Evolutionary conservation across 2,113 vertebrate genomes (phyloP).

Genomic region (Sylvietta virens): DNA sequence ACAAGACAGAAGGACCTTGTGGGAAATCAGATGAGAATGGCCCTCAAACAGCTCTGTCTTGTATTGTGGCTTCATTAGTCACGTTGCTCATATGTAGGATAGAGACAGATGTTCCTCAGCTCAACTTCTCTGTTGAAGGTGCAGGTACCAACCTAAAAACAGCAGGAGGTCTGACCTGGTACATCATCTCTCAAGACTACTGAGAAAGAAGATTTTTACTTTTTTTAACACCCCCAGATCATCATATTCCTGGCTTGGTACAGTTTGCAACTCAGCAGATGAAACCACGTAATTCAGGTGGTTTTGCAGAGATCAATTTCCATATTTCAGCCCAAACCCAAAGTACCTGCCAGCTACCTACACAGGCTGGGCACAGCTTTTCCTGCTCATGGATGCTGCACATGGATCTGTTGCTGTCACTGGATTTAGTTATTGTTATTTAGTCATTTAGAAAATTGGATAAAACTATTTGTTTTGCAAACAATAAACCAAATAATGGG

Average conservation of each 20-base stretch:
- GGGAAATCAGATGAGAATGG: not conserved
- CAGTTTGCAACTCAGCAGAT: not conserved
- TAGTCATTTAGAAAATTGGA: not conserved
- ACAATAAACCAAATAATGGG: not conserved
- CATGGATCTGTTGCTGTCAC: not conserved
- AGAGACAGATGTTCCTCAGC: not conserved
- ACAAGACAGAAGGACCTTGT: not conserved
- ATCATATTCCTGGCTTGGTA: not conserved
- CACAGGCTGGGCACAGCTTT: not conserved
- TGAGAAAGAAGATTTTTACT: not conserved
- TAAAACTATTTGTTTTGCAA: not conserved
- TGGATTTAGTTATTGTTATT: not conserved
- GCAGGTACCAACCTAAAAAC: not conserved
- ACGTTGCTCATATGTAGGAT: not conserved
- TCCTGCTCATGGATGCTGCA: not conserved
- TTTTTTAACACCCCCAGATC: not conserved
- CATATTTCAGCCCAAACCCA: not conserved
- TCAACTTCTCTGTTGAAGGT: not conserved
- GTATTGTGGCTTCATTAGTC: not conserved
- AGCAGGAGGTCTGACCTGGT: not conserved
- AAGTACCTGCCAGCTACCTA: not conserved
- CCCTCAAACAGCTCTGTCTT: not conserved
- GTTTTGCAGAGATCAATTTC: not conserved
- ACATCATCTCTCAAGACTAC: not conserved
- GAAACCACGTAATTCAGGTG: not conserved